Conservation (phyloP, 23 tunicate species). For the Ascidia mentula region DNA sequence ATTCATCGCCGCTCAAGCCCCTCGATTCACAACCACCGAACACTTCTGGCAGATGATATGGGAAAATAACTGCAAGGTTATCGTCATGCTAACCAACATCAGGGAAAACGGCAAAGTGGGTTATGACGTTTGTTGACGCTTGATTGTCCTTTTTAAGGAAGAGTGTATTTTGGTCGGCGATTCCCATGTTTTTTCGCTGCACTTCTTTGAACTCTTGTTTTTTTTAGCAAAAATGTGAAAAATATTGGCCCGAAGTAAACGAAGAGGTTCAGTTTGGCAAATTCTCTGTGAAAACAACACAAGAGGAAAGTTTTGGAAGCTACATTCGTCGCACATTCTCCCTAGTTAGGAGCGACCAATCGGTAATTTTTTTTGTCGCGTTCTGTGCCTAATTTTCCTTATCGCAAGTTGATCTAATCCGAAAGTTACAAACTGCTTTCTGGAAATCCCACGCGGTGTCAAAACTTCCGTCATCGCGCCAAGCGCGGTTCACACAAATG, state of each 20-base stretch:
- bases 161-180: too few species aligned
- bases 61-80: neutral
- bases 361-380: constrained; percentile 8
- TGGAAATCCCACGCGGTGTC: too few species aligned
- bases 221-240: neutral
- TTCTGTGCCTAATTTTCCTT: too few species aligned
- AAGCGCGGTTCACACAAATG: too few species aligned
- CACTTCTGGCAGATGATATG: constrained; percentile 17
- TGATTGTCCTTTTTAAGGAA: too few species aligned
- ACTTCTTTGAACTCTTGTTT: neutral
- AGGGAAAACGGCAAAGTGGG: neutral
- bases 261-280: neutral
- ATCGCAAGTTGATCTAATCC: too few species aligned
- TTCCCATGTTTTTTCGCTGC: too few species aligned
- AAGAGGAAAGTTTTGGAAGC: constrained; percentile 8
- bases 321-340: neutral
- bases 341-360: neutral
- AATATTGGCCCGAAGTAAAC: constrained; percentile 15
- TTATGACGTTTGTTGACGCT: too few species aligned
- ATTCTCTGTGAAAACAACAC: neutral
- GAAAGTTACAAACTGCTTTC: too few species aligned
- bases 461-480: too few species aligned
- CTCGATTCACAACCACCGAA: neutral
- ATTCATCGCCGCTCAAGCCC: constrained; percentile 8
- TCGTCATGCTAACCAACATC: neutral